Evolutionary conservation across 2,797 vertebrate genomes (phyloP).

Genomic region (Hydrophis major): DNA sequence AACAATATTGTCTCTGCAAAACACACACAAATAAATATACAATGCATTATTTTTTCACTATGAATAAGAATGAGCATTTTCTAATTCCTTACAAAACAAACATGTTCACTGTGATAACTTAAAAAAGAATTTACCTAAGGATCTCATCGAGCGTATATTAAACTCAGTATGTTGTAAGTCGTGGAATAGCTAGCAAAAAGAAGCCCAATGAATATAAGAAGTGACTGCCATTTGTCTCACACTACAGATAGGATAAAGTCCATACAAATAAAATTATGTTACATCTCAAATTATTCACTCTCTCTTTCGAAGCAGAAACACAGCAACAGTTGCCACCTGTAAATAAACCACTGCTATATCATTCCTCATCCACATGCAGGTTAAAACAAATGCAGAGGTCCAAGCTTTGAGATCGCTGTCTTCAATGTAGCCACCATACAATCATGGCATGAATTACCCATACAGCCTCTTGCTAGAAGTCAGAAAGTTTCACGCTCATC

Average conservation of each 20-base stretch:
- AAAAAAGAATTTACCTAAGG: constrained; percentile 18
- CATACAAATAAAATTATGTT: not conserved
- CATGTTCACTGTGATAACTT: not conserved
- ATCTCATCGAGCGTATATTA: constrained; percentile 9
- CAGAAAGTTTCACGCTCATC: constrained; percentile 20
- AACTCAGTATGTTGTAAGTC: not conserved
- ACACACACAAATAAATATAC: not conserved
- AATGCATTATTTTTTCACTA: not conserved
- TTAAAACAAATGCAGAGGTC: not conserved
- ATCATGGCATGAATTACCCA: constrained; percentile 15
- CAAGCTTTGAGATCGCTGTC: constrained; percentile 7
- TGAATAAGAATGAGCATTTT: constrained; percentile 4
- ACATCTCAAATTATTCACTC: not conserved
- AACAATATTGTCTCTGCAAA: not conserved
- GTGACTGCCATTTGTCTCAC: not conserved
- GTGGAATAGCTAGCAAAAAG: not conserved
- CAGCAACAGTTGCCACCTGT: not conserved
- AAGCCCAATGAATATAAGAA: constrained; percentile 10
- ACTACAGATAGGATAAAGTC: not conserved
- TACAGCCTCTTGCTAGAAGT: constrained; percentile 13
- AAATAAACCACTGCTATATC: not conserved
- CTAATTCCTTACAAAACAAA: not conserved
- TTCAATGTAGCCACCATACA: constrained; percentile 1
- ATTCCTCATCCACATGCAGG: not conserved
- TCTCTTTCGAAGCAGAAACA: not conserved